These are phyloP conservation scores for Rhineura floridana DNA, from an alignment of 2,113 vertebrate genomes.

Conservation along the genomic window DNA sequence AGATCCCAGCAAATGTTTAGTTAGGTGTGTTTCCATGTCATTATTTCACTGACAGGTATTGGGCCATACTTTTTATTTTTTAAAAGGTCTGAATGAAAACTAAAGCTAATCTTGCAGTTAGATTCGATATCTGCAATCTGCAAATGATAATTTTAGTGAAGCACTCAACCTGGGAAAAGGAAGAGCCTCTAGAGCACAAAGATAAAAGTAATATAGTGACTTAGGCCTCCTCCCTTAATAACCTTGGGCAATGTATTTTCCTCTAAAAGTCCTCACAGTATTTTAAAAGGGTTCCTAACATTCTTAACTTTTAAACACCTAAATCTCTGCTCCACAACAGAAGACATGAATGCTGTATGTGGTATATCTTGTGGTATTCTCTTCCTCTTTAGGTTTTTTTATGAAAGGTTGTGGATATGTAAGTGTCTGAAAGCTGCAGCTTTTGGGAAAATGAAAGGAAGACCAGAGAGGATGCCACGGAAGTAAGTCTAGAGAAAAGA, in stretches of 20 bases:
- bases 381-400: background rate
- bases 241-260: background rate
- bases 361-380: conserved; percentile 22
- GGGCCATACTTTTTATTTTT: background rate
- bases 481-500: conserved; percentile 51
- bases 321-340: background rate
- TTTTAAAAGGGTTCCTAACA: background rate
- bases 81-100: background rate
- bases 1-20: conserved; percentile 59
- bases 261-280: background rate
- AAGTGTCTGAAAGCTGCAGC: conserved; percentile 34
- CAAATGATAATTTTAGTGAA: background rate
- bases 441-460: conserved; percentile 7
- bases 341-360: conserved; percentile 1
- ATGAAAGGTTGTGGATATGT: conserved; percentile 22
- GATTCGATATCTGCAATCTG: background rate
- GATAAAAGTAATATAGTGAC: background rate
- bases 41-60: conserved; percentile 24
- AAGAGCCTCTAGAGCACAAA: background rate
- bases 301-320: conserved; percentile 5
- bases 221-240: background rate
- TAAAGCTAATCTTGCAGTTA: background rate
- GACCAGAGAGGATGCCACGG: conserved; percentile 21
- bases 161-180: background rate
- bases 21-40: conserved; percentile 28